Evolutionary conservation across 2,797 vertebrate species (phyloP).

Genomic region (Astyanax mexicanus): DNA sequence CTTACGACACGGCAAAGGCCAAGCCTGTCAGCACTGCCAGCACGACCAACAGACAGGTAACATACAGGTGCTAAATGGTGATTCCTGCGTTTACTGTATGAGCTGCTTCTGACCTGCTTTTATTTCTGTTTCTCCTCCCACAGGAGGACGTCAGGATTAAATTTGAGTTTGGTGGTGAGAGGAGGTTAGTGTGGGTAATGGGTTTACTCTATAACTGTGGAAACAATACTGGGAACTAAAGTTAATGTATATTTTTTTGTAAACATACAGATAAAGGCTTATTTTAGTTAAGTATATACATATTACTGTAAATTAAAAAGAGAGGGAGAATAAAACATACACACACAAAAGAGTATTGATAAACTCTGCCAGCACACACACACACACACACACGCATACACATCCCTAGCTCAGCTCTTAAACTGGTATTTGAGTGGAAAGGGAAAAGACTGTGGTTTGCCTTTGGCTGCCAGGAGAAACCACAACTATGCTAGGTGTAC

Average conservation of each 20-base stretch:
- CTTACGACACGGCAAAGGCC: conserved; percentile 89
- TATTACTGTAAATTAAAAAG: not conserved
- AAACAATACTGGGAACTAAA: not conserved
- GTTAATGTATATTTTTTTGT: not conserved
- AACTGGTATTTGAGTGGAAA: conserved; percentile 77
- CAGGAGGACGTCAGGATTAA: conserved; percentile 86
- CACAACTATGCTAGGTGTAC: conserved; percentile 93
- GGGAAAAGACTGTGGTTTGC: conserved; percentile 83
- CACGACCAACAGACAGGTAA: conserved; percentile 89
- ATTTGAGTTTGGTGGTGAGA: conserved; percentile 94
- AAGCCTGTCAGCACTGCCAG: conserved; percentile 79
- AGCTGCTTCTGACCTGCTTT: not conserved
- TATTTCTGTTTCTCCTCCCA: conserved; percentile 36
- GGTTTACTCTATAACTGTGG: not conserved
- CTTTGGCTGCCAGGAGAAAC: conserved; percentile 82
- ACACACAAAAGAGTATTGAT: conserved; percentile 48
- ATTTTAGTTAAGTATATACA: not conserved
- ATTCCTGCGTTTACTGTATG: conserved; percentile 7
- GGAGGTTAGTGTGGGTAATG: conserved; percentile 78
- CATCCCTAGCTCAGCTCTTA: conserved; percentile 62
- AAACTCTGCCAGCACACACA: not conserved
- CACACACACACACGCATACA: conserved; percentile 20
- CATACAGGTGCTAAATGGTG: not conserved
- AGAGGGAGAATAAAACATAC: conserved; percentile 36
- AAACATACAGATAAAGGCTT: not conserved